Percentiles rank a stretch among this genome's conserved stretches.
phyloP scores from a whole-genome alignment of 2,797 vertebrate species.

The Gadopsis bispinosus region DNA sequence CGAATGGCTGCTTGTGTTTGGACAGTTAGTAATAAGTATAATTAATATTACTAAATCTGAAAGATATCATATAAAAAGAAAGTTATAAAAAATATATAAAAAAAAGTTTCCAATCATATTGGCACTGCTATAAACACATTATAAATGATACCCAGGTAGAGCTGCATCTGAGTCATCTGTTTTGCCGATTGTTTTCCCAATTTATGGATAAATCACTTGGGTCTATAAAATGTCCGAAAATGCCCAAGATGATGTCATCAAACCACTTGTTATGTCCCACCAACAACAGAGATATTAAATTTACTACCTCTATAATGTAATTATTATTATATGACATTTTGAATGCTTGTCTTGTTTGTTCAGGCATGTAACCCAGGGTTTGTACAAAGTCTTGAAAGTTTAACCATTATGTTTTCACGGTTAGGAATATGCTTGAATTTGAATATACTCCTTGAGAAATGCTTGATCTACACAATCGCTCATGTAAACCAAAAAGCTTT shows the following conservation, averaged over 20 bases:
- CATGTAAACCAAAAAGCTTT: too few species aligned
- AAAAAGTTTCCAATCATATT: neutral
- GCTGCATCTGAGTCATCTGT: neutral
- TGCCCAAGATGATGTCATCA: neutral
- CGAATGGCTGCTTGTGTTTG: neutral
- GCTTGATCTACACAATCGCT: too few species aligned
- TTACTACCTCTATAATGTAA: neutral
- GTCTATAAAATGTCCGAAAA: neutral
- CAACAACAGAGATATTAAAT: neutral
- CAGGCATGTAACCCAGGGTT: too few species aligned
- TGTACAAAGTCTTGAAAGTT: too few species aligned
- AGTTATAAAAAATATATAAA: too few species aligned
- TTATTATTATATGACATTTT: neutral
- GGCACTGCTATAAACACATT: too few species aligned
- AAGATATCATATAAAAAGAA: neutral
- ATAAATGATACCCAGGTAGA: neutral
- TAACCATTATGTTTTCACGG: too few species aligned
- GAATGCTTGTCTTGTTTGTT: neutral
- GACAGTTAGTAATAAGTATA: neutral
- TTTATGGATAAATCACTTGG: neutral
- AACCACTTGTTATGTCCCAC: neutral
- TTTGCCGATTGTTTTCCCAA: too few species aligned
- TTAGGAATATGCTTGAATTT: too few species aligned
- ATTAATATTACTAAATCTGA: too few species aligned
- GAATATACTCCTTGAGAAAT: too few species aligned